Percentiles rank a stretch among this genome's conserved stretches.
phyloP scores from a whole-genome alignment of 2,888 invertebrate genomes.

The Dioctria rufipes region DNA sequence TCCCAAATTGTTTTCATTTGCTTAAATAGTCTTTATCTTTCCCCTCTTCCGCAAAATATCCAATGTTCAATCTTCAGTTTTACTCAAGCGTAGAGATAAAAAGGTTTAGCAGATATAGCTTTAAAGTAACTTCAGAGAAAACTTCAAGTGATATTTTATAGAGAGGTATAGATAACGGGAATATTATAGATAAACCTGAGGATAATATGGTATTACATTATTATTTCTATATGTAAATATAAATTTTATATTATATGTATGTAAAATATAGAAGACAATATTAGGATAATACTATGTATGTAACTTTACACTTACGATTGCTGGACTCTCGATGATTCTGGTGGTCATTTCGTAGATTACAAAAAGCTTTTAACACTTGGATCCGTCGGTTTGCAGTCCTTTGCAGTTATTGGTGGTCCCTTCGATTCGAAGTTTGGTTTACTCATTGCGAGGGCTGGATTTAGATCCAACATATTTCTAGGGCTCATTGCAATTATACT shows the following conservation, averaged over 20 bases:
- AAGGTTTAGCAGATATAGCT: no score
- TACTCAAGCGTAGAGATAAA: no score
- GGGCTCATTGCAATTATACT: slow-evolving; percentile 72
- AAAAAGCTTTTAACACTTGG: slow-evolving; percentile 57
- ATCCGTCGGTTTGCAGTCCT: slow-evolving; percentile 58
- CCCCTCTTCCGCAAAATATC: no score
- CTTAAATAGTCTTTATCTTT: neutral
- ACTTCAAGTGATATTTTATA: no score
- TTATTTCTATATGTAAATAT: no score
- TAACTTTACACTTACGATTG: slow-evolving; percentile 37
- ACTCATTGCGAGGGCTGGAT: slow-evolving; percentile 71
- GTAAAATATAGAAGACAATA: slow-evolving; percentile 20
- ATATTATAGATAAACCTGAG: no score
- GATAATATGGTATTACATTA: no score
- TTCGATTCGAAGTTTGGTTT: slow-evolving; percentile 70
- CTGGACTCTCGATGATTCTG: slow-evolving; percentile 27
- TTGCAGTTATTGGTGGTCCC: slow-evolving; percentile 61
- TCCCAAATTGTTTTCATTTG: slow-evolving; percentile 10
- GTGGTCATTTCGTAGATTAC: slow-evolving; percentile 30
- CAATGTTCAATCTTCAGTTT: neutral
- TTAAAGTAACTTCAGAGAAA: no score
- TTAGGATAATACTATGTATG: no score
- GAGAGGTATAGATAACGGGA: no score
- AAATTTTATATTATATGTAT: neutral
- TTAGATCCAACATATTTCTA: slow-evolving; percentile 69